Evolutionary conservation across 2,113 vertebrate species (phyloP).

Genomic region (Nycticorax nycticorax): DNA sequence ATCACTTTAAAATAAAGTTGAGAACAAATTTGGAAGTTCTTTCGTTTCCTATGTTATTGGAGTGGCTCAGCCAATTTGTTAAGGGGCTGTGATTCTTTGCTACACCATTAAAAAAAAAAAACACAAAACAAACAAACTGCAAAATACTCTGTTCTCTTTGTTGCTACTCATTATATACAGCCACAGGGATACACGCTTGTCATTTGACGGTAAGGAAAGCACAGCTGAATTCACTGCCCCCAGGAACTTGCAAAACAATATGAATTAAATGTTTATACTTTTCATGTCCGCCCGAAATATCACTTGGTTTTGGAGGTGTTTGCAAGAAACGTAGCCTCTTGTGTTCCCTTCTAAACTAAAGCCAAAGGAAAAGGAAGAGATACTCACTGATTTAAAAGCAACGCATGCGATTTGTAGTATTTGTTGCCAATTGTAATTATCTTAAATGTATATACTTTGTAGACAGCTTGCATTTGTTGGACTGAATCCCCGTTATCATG

Average conservation of each 20-base stretch:
- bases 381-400: not conserved
- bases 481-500: not conserved
- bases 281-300: not conserved
- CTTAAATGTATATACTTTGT: not conserved
- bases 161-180: constrained; percentile 5
- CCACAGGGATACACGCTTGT: constrained; percentile 11
- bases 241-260: not conserved
- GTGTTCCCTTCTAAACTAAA: not conserved
- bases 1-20: not conserved
- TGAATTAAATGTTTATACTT: constrained; percentile 14
- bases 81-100: constrained; percentile 1
- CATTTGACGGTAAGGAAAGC: constrained; percentile 1
- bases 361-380: not conserved
- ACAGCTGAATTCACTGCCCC: constrained; percentile 11
- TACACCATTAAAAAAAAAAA: not conserved
- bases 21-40: not conserved
- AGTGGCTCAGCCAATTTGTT: not conserved
- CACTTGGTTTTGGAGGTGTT: not conserved
- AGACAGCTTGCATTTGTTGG: not conserved
- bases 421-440: not conserved
- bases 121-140: not conserved
- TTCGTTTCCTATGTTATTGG: not conserved
- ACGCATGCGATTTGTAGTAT: not conserved
- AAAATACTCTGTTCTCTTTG: not conserved
- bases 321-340: not conserved